A percentile compares a stretch with the other conserved stretches of the same genome.
Evolutionary conservation across 2,888 invertebrate genomes (phyloP).

Genomic region (Eristalis intricaria): DNA sequence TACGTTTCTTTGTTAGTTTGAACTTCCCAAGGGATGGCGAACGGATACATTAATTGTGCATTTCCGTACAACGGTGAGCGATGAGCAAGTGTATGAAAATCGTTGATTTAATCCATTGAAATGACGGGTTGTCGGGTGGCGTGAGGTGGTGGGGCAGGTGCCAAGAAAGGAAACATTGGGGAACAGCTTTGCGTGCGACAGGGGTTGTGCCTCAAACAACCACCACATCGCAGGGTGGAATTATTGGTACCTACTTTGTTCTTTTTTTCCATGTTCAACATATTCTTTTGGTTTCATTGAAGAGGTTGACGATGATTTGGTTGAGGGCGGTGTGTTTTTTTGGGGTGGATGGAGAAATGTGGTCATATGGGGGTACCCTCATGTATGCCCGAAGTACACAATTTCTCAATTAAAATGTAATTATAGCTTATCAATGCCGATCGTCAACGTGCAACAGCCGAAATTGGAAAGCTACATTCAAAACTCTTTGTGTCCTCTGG

Average conservation of each 20-base stretch:
- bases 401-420: constrained; percentile 71
- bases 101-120: not conserved
- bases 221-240: not conserved
- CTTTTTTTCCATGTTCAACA: constrained; percentile 51
- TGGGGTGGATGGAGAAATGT: not conserved
- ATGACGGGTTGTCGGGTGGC: not conserved
- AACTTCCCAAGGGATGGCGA: constrained; percentile 9
- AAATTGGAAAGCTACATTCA: not conserved
- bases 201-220: constrained; percentile 11
- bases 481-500: not conserved
- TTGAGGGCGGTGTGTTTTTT: not conserved
- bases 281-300: constrained; percentile 39
- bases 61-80: constrained; percentile 1
- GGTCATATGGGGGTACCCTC: constrained; percentile 17
- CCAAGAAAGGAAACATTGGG: constrained; percentile 4
- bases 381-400: constrained; percentile 34
- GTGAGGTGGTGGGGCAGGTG: not conserved
- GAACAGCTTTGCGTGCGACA: constrained; percentile 61
- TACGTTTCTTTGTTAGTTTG: constrained; percentile 28
- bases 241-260: constrained; percentile 9
- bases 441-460: not conserved
- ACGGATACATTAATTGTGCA: constrained; percentile 62
- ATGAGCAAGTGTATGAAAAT: not conserved
- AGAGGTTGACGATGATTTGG: constrained; percentile 35
- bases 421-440: constrained; percentile 55